Percentiles rank a stretch among this genome's conserved stretches.
Conservation (phyloP, 2,797 vertebrate genomes). For the Pelodytes ibericus region DNA sequence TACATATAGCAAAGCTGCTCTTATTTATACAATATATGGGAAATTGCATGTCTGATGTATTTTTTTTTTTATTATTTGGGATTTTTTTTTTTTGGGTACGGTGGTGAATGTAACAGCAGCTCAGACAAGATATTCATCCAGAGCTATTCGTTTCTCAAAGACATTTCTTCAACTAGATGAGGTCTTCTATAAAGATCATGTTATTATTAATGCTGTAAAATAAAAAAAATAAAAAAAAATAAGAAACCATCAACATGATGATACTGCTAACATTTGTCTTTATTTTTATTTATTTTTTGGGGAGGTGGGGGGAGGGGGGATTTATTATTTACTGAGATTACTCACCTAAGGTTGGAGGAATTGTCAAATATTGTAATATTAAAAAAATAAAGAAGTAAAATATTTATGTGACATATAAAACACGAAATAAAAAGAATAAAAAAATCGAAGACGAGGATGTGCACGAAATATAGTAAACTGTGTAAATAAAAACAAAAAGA, state of each 20-base stretch:
- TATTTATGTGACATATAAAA: slow-evolving; percentile 39
- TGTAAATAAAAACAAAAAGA: slow-evolving; percentile 20
- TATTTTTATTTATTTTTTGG: background rate
- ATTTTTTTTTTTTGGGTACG: background rate
- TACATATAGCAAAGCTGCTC: slow-evolving; percentile 29
- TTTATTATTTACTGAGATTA: slow-evolving; percentile 1
- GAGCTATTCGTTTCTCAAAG: background rate
- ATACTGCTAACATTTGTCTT: background rate
- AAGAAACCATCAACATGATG: background rate
- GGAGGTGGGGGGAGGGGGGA: too few relatives aligned
- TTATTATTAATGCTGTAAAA: slow-evolving; percentile 5
- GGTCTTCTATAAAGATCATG: slow-evolving; percentile 18
- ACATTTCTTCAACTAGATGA: background rate
- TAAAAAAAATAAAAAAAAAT: background rate
- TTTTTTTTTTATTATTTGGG: background rate
- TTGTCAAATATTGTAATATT: slow-evolving; percentile 14
- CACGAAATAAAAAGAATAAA: slow-evolving; percentile 16
- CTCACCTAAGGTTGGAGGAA: background rate
- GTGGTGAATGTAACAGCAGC: slow-evolving; percentile 2
- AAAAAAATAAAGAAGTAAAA: slow-evolving; percentile 28
- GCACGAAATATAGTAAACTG: too few relatives aligned
- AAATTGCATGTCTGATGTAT: slow-evolving; percentile 18
- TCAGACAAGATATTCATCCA: background rate
- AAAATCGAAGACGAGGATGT: slow-evolving; percentile 23
- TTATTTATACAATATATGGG: slow-evolving; percentile 40